Base-by-base conservation (phyloP, 2,797 vertebrate genomes). In the Tapirus indicus region DNA sequence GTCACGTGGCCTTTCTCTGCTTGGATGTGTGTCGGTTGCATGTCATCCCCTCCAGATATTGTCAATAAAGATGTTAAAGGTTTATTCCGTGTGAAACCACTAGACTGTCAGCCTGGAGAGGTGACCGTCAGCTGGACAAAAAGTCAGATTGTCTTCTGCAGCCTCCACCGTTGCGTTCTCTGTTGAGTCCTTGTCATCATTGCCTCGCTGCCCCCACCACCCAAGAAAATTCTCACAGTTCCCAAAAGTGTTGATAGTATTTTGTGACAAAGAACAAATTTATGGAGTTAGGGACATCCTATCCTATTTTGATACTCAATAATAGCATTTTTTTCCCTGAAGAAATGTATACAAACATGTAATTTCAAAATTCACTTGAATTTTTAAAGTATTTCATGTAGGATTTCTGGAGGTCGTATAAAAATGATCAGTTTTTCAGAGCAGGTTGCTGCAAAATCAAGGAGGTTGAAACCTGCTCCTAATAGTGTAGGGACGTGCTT, bases 11-110 rank as follows among this genome's bases (percentile, higher is more conserved):
- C 47, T 74, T 44, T 86, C 54, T n/a, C 32, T 68, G 12, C 72
- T 58, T 89, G 49, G 38, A 74, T 60, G 75, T 93, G 41, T 8
- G 21, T 75, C 68, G n/a, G 17, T 29, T 64, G 79, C 29, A 56
- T 66, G 5, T 47, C 58, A 62, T 10, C 27, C 17, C 38, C 74
- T 95, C 54, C 66, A 77, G 71, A 32, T 72, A 64, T 10, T 60
- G 93, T 52, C 83, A 94, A 56, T 93, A 88, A 88, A 97, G 82
- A 93, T 56, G 12, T 72, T 86, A 21, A 94, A 87, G 25, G 41
- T 72, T 32, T 64, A n/a, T 41, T 56, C 52, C 29, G 21, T 77
- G 38, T 94, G 79, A n/a, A 62, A 84, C 1, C 27, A 62, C 1
- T 7, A 35, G 64, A 52, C 74, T 71, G 41, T 90, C 49, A 35